A percentile compares a stretch with the other conserved stretches of the same genome.
Conservation (phyloP, 1,140 invertebrate genomes). For the Hirudo medicinalis region DNA sequence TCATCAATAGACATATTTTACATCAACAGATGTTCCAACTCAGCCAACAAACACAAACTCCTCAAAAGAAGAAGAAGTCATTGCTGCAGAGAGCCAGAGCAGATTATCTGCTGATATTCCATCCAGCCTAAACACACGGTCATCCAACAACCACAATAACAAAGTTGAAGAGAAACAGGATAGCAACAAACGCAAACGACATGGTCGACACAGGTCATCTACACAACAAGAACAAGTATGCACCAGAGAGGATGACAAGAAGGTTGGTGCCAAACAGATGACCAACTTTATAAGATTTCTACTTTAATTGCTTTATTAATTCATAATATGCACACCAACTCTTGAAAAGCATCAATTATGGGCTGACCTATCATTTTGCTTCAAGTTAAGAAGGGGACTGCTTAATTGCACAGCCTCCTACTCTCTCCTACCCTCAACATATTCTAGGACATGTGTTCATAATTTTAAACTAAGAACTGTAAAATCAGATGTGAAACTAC, state of each 20-base stretch:
- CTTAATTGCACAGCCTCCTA: too few species aligned
- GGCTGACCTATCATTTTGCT: too few species aligned
- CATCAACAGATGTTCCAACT: background rate
- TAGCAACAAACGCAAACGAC: background rate
- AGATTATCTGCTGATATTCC: too few species aligned
- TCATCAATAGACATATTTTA: background rate
- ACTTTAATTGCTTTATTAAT: too few species aligned
- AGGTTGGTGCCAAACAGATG: background rate
- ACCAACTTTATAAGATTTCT: too few species aligned
- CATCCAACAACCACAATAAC: background rate
- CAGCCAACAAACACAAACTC: background rate
- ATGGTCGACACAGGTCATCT: background rate
- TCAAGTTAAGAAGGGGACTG: too few species aligned
- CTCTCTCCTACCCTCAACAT: too few species aligned
- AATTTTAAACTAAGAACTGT: too few species aligned
- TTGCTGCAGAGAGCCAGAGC: background rate
- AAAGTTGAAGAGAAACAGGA: background rate
- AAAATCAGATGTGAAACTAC: too few species aligned
- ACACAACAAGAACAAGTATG: background rate
- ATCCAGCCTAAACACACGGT: background rate
- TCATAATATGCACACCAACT: too few species aligned
- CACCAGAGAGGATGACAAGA: background rate
- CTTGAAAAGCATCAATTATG: too few species aligned
- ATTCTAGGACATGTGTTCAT: too few species aligned
- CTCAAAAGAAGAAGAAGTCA: background rate